These are phyloP conservation scores for Halcyon malimbica DNA, from an alignment of 2,113 vertebrate genomes.

Conservation along the genomic window DNA sequence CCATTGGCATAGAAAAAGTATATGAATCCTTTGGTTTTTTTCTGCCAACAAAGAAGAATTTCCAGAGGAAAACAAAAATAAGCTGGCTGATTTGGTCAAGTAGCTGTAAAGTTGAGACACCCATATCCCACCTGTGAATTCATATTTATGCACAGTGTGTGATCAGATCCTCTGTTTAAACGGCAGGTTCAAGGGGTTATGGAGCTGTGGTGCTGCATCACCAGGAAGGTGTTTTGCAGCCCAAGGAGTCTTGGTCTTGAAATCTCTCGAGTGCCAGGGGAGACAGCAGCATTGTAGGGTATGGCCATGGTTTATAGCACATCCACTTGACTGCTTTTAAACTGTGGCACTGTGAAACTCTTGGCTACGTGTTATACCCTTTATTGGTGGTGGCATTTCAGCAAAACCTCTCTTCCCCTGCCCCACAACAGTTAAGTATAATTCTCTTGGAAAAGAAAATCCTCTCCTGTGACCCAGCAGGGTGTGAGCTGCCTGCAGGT, in stretches of 20 bases:
- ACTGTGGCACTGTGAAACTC: neutral
- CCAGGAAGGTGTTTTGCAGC: neutral
- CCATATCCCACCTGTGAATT: neutral
- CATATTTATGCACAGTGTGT: neutral
- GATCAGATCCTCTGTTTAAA: neutral
- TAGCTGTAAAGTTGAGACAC: neutral
- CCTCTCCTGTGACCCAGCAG: neutral
- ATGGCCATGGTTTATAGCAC: neutral
- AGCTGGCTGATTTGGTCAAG: neutral
- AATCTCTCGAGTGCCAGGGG: accelerated
- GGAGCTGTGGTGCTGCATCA: neutral
- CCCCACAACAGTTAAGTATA: neutral
- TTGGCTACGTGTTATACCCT: neutral
- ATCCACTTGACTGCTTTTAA: neutral
- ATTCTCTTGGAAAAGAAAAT: neutral
- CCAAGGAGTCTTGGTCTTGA: neutral
- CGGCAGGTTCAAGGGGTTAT: neutral
- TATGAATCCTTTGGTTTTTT: neutral
- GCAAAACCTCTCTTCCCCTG: neutral
- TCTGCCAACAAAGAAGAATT: neutral
- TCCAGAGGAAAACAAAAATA: neutral
- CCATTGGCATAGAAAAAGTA: neutral
- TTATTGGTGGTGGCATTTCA: neutral
- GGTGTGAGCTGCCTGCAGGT: neutral
- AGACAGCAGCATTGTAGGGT: neutral